These are phyloP conservation scores for Himalopsyche tibetana DNA, from an alignment of 2,888 invertebrate genomes.

Conservation along the genomic window DNA sequence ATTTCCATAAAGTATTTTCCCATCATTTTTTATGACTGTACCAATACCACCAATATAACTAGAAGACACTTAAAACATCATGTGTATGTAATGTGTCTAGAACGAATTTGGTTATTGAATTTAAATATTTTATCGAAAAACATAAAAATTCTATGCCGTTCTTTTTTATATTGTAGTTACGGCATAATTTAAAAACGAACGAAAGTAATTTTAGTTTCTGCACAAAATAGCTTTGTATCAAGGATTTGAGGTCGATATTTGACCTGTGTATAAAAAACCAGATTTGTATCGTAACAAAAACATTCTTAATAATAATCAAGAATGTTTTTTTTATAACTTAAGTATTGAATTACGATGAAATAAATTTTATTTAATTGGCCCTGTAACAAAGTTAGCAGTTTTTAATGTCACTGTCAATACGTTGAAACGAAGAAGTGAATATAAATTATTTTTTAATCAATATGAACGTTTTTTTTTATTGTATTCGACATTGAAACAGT, in stretches of 20 bases:
- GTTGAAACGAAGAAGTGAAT: not conserved
- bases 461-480: too few species aligned
- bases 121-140: too few species aligned
- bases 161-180: not conserved
- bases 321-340: not conserved
- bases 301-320: too few species aligned
- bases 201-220: not conserved
- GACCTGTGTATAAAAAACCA: slow-evolving; percentile 11
- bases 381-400: not conserved
- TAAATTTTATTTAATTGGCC: not conserved
- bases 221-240: not conserved
- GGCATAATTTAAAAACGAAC: not conserved
- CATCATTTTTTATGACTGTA: too few species aligned
- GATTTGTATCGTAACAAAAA: not conserved
- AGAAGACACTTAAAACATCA: too few species aligned
- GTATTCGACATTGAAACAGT: too few species aligned
- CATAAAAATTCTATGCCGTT: too few species aligned
- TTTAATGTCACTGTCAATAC: not conserved
- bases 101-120: too few species aligned
- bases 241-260: slow-evolving; percentile 10
- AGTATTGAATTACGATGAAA: not conserved
- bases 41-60: too few species aligned
- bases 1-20: too few species aligned
- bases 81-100: too few species aligned
- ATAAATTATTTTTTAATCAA: too few species aligned